These are phyloP conservation scores for Rhopalosiphum padi DNA, from an alignment of 1,140 invertebrate genomes.

Conservation along the genomic window DNA sequence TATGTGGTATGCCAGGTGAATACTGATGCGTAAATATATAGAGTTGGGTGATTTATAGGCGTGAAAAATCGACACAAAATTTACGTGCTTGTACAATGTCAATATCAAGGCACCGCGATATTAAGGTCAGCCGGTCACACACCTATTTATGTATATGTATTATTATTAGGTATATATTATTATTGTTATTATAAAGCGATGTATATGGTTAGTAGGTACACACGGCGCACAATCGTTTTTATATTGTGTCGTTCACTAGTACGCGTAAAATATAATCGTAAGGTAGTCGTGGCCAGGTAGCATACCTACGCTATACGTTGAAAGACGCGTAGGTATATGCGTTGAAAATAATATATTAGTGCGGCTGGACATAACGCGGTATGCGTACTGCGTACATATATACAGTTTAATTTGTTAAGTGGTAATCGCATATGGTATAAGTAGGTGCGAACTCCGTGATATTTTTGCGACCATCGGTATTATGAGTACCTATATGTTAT, in stretches of 20 bases:
- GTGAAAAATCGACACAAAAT: constrained; percentile 42
- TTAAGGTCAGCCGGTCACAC: constrained; percentile 56
- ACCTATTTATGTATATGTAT: constrained; percentile 13
- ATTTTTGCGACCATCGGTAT: background rate
- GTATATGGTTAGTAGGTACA: background rate
- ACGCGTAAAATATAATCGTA: background rate
- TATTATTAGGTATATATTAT: background rate
- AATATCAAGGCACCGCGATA: constrained; percentile 22
- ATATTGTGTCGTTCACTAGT: background rate
- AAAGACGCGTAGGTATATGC: background rate
- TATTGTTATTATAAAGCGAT: constrained; percentile 18
- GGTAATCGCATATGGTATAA: background rate
- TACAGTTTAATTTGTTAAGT: background rate
- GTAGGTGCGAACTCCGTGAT: background rate
- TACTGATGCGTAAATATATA: background rate
- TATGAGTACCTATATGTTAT: background rate
- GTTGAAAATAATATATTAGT: background rate
- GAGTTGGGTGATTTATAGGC: constrained; percentile 50
- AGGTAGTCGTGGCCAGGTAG: background rate
- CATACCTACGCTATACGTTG: background rate
- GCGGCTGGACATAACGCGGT: background rate
- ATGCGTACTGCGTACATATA: background rate
- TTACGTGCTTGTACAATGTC: constrained; percentile 29
- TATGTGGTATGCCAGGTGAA: constrained; percentile 19
- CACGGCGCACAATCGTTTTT: background rate